Evolutionary conservation across 2,113 vertebrate species (phyloP).

Genomic region (Pipra filicauda): DNA sequence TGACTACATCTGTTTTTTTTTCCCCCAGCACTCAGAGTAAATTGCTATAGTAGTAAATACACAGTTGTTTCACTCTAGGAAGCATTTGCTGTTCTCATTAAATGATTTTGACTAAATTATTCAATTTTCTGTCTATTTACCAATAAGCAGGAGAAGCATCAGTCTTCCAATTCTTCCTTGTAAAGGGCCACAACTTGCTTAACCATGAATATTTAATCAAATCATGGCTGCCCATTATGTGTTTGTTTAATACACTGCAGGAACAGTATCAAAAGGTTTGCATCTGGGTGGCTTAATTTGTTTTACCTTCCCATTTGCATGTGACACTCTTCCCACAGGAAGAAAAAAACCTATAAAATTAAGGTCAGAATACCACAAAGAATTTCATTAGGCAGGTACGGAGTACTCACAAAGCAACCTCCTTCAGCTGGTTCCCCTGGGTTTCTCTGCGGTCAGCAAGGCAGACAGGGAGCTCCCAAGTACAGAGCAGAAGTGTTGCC

Average conservation of each 20-base stretch:
- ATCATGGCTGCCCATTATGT: neutral
- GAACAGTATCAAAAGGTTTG: neutral
- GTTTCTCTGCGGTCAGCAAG: neutral
- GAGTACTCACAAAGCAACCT: neutral
- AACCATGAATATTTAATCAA: conserved; percentile 3
- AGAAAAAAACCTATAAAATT: neutral
- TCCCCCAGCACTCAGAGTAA: neutral
- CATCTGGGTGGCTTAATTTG: neutral
- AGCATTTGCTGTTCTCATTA: neutral
- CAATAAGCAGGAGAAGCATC: neutral
- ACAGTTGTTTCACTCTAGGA: neutral
- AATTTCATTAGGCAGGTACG: neutral
- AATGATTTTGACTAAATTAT: neutral
- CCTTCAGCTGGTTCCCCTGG: neutral
- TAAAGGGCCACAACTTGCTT: neutral
- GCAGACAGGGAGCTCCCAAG: neutral
- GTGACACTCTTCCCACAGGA: neutral
- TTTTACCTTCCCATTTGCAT: conserved; percentile 4
- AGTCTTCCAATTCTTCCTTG: neutral
- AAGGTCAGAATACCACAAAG: neutral
- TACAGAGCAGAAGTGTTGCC: neutral
- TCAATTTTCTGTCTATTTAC: neutral
- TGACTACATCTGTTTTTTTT: neutral
- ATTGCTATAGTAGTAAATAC: neutral
- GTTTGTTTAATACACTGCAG: conserved; percentile 25